These are phyloP conservation scores for rat (Rattus norvegicus) DNA, from an alignment of 2,113 vertebrate species.

Conservation along the genomic window GRCr8 NC_086027.1:80745001-80745500, in stretches of 20 bases:
- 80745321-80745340: slow-evolving; percentile 63
- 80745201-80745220: slow-evolving; percentile 48
- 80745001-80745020: slow-evolving; percentile 62
- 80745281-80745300: slow-evolving; percentile 80
- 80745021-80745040: slow-evolving; percentile 66
- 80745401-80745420: slow-evolving; percentile 81
- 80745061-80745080: slow-evolving; percentile 36
- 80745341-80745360: slow-evolving; percentile 80
- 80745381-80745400: slow-evolving; percentile 76
- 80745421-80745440: slow-evolving; percentile 72
- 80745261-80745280: slow-evolving; percentile 54
- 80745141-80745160: slow-evolving; percentile 53
- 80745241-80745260: slow-evolving; percentile 16
- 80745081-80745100: neutral
- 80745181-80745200: slow-evolving; percentile 71
- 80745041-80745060: slow-evolving; percentile 43
- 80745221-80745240: slow-evolving; percentile 54
- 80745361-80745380: slow-evolving; percentile 67
- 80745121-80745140: slow-evolving; percentile 51
- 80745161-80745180: slow-evolving; percentile 68
- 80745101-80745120: slow-evolving; percentile 60
- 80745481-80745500: slow-evolving; percentile 58
- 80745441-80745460: slow-evolving; percentile 70
- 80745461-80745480: slow-evolving; percentile 62
- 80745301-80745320: slow-evolving; percentile 75